phyloP scores from a whole-genome alignment of 2,113 vertebrate genomes.

The Lepisosteus osseus region DNA sequence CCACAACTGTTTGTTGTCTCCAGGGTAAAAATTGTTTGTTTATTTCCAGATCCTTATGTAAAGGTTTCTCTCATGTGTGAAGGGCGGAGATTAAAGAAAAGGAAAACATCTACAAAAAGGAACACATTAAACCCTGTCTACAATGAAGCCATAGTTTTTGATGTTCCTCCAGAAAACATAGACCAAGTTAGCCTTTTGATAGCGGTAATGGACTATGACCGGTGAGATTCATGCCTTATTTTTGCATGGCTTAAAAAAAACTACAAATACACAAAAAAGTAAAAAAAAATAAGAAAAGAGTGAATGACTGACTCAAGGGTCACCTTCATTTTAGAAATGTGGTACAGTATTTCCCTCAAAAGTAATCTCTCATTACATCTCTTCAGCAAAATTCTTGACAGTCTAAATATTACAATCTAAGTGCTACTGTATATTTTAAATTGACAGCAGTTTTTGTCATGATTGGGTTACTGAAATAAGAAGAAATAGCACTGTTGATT shows the following conservation, averaged over 20 bases:
- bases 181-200: slow-evolving; percentile 96
- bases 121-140: slow-evolving; percentile 97
- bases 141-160: slow-evolving; percentile 99
- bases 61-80: slow-evolving; percentile 98
- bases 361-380: too few species aligned
- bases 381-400: too few species aligned
- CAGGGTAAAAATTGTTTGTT: slow-evolving; percentile 14
- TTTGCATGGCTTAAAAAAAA: neutral
- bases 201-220: slow-evolving; percentile 99
- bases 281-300: neutral
- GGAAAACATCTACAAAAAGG: slow-evolving; percentile 97
- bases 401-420: too few species aligned
- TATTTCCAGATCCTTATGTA: slow-evolving; percentile 88
- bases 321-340: too few species aligned
- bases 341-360: too few species aligned
- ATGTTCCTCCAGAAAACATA: slow-evolving; percentile 93
- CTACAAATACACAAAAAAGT: neutral
- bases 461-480: too few species aligned
- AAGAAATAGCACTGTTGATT: too few species aligned
- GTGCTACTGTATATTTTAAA: too few species aligned
- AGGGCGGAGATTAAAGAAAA: slow-evolving; percentile 91
- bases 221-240: slow-evolving; percentile 68
- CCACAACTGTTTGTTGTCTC: too few species aligned
- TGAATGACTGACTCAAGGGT: neutral
- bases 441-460: too few species aligned